Evolutionary conservation across 2,797 vertebrate species (phyloP).

Genomic region (Myripristis murdjan): DNA sequence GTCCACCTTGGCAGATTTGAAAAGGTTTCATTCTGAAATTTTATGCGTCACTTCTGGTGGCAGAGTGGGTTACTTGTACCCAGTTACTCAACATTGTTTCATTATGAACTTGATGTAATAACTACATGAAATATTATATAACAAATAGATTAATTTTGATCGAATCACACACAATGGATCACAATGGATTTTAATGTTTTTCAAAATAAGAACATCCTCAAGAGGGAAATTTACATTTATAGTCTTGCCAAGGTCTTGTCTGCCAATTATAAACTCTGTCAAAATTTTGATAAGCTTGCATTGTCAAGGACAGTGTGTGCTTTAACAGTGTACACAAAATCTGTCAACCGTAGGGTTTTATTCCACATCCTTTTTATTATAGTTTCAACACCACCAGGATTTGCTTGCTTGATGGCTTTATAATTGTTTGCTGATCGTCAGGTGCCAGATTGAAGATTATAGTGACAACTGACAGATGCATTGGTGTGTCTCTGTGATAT

Average conservation of each 20-base stretch:
- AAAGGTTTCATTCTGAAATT: background rate
- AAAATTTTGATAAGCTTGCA: background rate
- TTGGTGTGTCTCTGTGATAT: background rate
- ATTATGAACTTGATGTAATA: too few species aligned
- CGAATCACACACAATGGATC: too few species aligned
- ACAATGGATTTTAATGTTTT: too few species aligned
- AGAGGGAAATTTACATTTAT: too few species aligned
- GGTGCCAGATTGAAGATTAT: slow-evolving; percentile 57
- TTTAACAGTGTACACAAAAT: background rate
- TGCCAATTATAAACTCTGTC: too few species aligned
- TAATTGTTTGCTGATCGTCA: slow-evolving; percentile 71
- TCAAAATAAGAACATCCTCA: too few species aligned
- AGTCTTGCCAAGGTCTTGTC: background rate
- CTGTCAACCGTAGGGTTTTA: slow-evolving; percentile 7
- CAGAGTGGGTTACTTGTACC: too few species aligned
- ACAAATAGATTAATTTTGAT: too few species aligned
- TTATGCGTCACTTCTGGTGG: too few species aligned
- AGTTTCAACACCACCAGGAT: slow-evolving; percentile 46
- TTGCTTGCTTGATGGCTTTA: slow-evolving; percentile 52
- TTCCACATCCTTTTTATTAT: slow-evolving; percentile 15
- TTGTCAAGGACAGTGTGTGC: background rate
- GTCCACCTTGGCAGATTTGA: background rate
- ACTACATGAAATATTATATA: too few species aligned
- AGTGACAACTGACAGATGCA: slow-evolving; percentile 46
- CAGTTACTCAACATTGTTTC: too few species aligned